Conservation (phyloP, 2,113 vertebrate genomes). For the Haplotaxodon microlepis region DNA sequence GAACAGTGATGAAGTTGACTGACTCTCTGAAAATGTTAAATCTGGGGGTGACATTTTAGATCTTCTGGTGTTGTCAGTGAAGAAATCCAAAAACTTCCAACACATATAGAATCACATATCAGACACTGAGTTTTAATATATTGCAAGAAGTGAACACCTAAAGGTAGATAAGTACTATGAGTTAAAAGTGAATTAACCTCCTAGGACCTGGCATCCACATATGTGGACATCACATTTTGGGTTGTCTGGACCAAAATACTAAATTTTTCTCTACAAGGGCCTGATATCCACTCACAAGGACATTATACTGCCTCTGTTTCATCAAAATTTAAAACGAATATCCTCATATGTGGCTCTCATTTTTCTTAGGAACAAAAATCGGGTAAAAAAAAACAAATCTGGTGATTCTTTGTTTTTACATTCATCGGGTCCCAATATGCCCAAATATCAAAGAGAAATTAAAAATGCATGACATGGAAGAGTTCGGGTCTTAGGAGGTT, state of each 20-base stretch:
- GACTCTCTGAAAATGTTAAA: neutral
- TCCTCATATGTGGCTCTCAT: neutral
- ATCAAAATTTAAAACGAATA: fast-evolving
- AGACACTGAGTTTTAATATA: neutral
- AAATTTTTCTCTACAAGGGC: neutral
- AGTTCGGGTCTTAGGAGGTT: neutral
- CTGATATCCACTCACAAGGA: fast-evolving
- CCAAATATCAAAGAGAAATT: neutral
- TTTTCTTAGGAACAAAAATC: neutral
- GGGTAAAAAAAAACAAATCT: fast-evolving
- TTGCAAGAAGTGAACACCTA: neutral
- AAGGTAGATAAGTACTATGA: neutral
- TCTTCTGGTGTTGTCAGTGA: neutral
- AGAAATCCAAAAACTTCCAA: neutral
- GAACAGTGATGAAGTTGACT: neutral
- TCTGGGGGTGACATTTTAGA: neutral
- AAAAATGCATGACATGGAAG: neutral
- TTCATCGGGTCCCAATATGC: neutral
- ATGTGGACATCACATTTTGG: neutral
- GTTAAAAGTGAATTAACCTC: neutral
- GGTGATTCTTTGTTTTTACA: neutral
- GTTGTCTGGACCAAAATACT: neutral
- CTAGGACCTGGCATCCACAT: neutral
- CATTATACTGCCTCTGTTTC: neutral
- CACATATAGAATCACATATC: neutral